These are phyloP conservation scores for Aphodius granarius DNA, from an alignment of 2,888 invertebrate species.

Conservation along the genomic window DNA sequence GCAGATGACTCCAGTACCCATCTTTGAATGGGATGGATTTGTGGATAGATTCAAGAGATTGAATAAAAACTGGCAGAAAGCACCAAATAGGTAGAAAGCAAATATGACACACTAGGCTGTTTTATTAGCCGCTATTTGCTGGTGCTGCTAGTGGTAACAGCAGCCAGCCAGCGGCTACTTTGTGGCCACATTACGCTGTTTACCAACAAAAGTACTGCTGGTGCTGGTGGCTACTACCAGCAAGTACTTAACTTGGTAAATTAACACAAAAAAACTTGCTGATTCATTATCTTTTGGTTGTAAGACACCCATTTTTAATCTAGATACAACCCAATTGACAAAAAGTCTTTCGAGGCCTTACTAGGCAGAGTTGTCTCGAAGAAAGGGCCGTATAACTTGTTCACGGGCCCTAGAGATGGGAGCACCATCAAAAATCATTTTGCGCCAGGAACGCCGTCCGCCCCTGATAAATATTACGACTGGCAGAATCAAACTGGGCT, in stretches of 20 bases:
- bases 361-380: constrained; percentile 40
- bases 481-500: constrained; percentile 37
- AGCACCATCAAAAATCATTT: constrained; percentile 60
- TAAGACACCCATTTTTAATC: too few relatives aligned
- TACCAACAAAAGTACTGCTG: too few relatives aligned
- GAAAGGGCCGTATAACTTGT: constrained; percentile 50
- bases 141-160: too few relatives aligned
- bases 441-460: constrained; percentile 41
- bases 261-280: too few relatives aligned
- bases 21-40: constrained; percentile 48
- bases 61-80: constrained; percentile 37
- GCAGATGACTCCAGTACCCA: constrained; percentile 37
- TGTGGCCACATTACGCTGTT: too few relatives aligned
- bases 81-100: constrained; percentile 38
- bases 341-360: constrained; percentile 32
- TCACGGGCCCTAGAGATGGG: constrained; percentile 57
- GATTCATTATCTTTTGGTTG: too few relatives aligned
- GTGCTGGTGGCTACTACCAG: too few relatives aligned
- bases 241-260: too few relatives aligned
- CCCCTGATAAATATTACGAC: constrained; percentile 44
- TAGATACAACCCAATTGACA: constrained; percentile 35
- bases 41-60: constrained; percentile 41
- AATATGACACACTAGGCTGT: too few relatives aligned
- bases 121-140: too few relatives aligned
- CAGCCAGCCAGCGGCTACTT: too few relatives aligned